A percentile compares a stretch with the other conserved stretches of the same genome.
phyloP scores from a whole-genome alignment of 2,797 vertebrate genomes.

The Acropternis orthonyx region DNA sequence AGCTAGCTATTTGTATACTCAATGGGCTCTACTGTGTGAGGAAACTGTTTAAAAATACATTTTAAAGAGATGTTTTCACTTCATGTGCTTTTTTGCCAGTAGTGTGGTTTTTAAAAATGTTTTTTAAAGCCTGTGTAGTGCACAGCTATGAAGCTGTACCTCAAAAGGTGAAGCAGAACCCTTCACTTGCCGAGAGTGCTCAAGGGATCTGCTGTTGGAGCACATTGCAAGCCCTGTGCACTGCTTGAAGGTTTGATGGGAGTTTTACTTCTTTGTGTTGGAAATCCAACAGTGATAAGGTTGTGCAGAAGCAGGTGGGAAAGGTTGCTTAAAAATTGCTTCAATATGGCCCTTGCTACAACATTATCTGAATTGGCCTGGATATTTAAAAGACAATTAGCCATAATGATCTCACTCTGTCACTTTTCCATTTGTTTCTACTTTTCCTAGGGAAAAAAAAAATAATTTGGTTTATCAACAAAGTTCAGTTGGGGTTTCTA shows the following conservation, averaged over 20 bases:
- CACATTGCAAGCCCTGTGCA: conserved; percentile 18
- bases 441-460: background rate
- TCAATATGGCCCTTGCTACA: conserved; percentile 47
- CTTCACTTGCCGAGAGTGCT: background rate
- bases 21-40: conserved; percentile 34
- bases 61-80: conserved; percentile 50
- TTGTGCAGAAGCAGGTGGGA: conserved; percentile 45
- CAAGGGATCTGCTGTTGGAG: conserved; percentile 34
- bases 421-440: background rate
- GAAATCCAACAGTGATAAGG: conserved; percentile 46
- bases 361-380: conserved; percentile 47
- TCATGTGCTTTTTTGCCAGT: conserved; percentile 38
- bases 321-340: conserved; percentile 62
- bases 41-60: conserved; percentile 49
- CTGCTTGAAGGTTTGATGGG: background rate
- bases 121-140: background rate
- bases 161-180: conserved; percentile 14
- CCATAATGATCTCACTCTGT: conserved; percentile 42
- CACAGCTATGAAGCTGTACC: background rate
- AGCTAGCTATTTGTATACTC: conserved; percentile 46
- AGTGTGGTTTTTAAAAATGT: conserved; percentile 10
- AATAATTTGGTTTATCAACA: background rate
- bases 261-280: conserved; percentile 10
- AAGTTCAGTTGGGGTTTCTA: background rate
- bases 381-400: conserved; percentile 59